Conservation (phyloP, 2,797 vertebrate species). For the Gymnoscopelus braueri region DNA sequence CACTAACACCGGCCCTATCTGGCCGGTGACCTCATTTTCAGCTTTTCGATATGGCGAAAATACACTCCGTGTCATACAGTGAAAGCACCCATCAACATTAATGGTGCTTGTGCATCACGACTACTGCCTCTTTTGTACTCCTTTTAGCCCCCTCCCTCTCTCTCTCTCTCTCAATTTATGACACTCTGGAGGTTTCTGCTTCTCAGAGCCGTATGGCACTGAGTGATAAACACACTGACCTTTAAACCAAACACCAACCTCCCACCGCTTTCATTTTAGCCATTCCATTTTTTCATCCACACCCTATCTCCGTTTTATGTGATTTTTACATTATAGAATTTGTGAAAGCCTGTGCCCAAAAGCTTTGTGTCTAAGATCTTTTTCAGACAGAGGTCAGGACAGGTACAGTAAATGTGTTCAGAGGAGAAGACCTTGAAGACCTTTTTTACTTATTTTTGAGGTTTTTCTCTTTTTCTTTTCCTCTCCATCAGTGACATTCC, state of each 20-base stretch:
- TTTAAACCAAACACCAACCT: constrained; percentile 48
- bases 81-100: constrained; percentile 10
- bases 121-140: neutral
- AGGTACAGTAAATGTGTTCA: constrained; percentile 58
- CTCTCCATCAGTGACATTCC: constrained; percentile 50
- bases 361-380: constrained; percentile 57
- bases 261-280: constrained; percentile 51
- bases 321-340: constrained; percentile 33
- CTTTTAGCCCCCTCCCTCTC: neutral
- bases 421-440: constrained; percentile 56
- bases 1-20: constrained; percentile 2
- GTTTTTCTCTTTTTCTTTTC: constrained; percentile 58
- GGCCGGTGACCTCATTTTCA: constrained; percentile 4
- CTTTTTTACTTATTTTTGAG: constrained; percentile 51
- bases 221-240: constrained; percentile 37
- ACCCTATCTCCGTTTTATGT: constrained; percentile 57
- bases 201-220: constrained; percentile 21
- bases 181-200: constrained; percentile 15
- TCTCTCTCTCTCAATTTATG: constrained; percentile 18
- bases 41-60: neutral
- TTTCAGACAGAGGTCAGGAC: constrained; percentile 36
- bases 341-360: constrained; percentile 65
- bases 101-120: constrained; percentile 6
- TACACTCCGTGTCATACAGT: constrained; percentile 1
- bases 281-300: neutral